Conservation (phyloP, 2,113 vertebrate genomes). For the Crotalus tigris region DNA sequence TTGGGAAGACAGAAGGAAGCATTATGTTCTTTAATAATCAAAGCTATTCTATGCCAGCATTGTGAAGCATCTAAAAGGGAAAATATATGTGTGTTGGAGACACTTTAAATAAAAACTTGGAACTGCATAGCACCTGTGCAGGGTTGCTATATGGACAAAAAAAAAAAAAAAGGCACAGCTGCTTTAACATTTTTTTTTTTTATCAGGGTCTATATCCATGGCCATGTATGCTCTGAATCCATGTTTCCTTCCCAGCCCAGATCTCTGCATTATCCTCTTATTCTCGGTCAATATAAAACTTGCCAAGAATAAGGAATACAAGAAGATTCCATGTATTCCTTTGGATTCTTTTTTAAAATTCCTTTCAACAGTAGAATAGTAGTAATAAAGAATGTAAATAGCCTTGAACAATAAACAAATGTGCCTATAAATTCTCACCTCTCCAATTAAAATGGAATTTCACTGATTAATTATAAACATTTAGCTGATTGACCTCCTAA, state of each 20-base stretch:
- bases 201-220: background rate
- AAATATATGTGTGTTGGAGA: background rate
- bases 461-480: background rate
- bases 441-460: background rate
- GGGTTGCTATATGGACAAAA: background rate
- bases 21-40: background rate
- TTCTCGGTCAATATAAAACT: background rate
- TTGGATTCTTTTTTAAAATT: background rate
- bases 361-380: background rate
- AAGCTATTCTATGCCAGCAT: background rate
- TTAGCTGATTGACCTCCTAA: background rate
- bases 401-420: background rate
- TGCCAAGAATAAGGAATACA: background rate
- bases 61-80: background rate
- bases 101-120: background rate
- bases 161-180: background rate
- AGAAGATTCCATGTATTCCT: background rate
- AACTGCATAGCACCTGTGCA: background rate
- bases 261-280: background rate
- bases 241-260: too few relatives aligned
- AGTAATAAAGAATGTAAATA: background rate
- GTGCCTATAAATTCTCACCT: background rate
- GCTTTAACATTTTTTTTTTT: background rate
- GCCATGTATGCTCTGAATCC: too few relatives aligned
- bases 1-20: background rate